Evolutionary conservation across 2,888 invertebrate species (phyloP), one percentile per base, ranked within the genome.

Genomic region (Mesorhabditis spiculigera): DNA sequence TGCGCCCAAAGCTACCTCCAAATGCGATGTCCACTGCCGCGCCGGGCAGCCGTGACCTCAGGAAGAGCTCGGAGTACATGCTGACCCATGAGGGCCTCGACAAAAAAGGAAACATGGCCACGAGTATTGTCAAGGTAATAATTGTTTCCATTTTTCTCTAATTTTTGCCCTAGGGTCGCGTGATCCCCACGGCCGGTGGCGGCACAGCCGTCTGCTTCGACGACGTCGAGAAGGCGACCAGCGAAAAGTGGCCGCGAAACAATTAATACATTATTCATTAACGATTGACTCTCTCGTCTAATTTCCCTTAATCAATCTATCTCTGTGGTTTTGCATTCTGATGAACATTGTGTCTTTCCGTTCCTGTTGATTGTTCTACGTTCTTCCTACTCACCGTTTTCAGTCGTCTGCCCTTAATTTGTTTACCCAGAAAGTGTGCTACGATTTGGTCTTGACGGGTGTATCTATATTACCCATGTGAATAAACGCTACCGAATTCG

Each of bases 191-290:
- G 0, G 91, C 92, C 71, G 93, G 93, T 3, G 97, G 97, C 0
- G 97, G 98, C 0, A 93, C 95, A 0, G 94, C 96, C 85, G 89
- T 97, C 0, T 91, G 95, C 43, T 95, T 97, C 86, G 92, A 93
- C 80, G 96, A 96, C 87, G 92, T 97, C 1, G 97, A 98, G 67
- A 73, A 65, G n/a, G 72, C 82, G 42, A 76, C 75, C n/a, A 82
- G 83, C 61, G 77, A 79, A 50, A 71, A 74, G 44, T 79, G 79
- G 10, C 43, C 71, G n/a, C 28, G 28, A 28, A 28, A 28, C 28
- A 28, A 28, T 28, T 28, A 28, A 28, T 28, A 28, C 28, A 28
- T 28, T 28, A 28, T 28, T 28, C 28, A 28, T 28, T 28, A 28
- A 28, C 28, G 28, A 28, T 28, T 28, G 28, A 28, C 28, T 28